Base-by-base conservation (phyloP, 2,797 vertebrate species). In the Morus bassanus region DNA sequence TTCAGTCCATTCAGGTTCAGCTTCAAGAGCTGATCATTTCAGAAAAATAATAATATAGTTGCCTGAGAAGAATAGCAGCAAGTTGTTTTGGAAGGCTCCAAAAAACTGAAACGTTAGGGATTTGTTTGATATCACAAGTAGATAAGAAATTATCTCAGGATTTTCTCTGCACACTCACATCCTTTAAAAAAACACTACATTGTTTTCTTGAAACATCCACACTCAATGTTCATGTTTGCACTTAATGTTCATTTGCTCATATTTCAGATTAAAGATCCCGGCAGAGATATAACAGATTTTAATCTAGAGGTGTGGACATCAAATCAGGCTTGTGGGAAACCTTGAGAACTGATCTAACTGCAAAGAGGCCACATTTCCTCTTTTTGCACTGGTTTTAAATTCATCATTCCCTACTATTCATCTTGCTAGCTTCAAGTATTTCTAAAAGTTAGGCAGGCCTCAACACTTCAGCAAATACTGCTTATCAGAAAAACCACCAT, bases 251-350 rank as follows among this genome's bases (percentile, higher is more conserved):
- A 23, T 61, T n/a, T 91, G 41, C 10, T 51, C 12, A 10, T 30
- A 31, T 31, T 80, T 59, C 37, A 89, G 22, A 79, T 13, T 54
- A 48, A 30, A 23, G 13, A 59, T 23, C 5, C 56, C 43, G 30
- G 19, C 48, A 37, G 41, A 73, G 21, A 45, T 8, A 33, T 0
- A 74, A 18, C 0, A 0, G 14, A 50, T 69, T 88, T 86, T 76
- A 45, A 61, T 45, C 18, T 23, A 50, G 10, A 63, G n/a, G 3
- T 48, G 10, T 33, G 31, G 21, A 78, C 0, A 0, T 8, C 45
- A 17, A 17, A 25, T 18, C 22, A 86, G 41, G 19, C 25, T 73
- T 27, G 18, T 28, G 59, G 43, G 37, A 79, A 88, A 53, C 59
- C 35, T 8, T 2, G 2, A 75, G 33, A 92, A 75, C 8, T 30